phyloP scores from a whole-genome alignment of 2,888 invertebrate genomes.

The Pseudococcus viburni region DNA sequence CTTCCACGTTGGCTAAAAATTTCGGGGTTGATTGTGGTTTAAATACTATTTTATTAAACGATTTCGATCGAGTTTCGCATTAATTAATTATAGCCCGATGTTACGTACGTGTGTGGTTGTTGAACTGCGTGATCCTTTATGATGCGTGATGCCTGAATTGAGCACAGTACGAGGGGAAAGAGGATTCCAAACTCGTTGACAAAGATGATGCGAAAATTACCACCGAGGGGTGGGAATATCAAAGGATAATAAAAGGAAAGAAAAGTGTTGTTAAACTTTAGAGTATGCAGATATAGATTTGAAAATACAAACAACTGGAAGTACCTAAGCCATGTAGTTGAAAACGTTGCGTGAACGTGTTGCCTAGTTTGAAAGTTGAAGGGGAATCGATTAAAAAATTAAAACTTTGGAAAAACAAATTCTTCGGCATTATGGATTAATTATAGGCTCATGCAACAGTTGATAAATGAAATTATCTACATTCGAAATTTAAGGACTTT shows the following conservation, averaged over 20 bases:
- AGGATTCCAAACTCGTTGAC: background rate
- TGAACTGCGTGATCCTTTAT: background rate
- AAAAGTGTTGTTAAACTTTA: too few species aligned
- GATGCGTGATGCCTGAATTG: background rate
- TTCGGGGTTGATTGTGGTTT: constrained; percentile 42
- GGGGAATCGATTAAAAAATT: background rate
- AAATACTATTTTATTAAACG: constrained; percentile 10
- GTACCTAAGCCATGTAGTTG: too few species aligned
- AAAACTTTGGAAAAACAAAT: too few species aligned
- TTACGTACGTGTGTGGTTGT: background rate
- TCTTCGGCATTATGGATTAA: too few species aligned
- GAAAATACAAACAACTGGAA: too few species aligned
- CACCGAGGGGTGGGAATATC: background rate
- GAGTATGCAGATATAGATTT: too few species aligned
- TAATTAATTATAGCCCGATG: constrained; percentile 10
- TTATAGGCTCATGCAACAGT: too few species aligned
- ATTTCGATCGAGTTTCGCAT: constrained; percentile 23
- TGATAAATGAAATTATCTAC: background rate
- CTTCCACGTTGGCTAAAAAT: constrained; percentile 9
- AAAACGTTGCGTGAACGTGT: background rate
- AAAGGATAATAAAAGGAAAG: background rate
- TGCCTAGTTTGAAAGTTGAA: background rate
- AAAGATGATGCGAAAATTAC: background rate
- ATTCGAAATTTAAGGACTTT: background rate
- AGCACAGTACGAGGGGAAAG: background rate